Evolutionary conservation across 2,797 vertebrate genomes (phyloP), one percentile per base, ranked within the genome.

Genomic region (Sparidentex hasta): DNA sequence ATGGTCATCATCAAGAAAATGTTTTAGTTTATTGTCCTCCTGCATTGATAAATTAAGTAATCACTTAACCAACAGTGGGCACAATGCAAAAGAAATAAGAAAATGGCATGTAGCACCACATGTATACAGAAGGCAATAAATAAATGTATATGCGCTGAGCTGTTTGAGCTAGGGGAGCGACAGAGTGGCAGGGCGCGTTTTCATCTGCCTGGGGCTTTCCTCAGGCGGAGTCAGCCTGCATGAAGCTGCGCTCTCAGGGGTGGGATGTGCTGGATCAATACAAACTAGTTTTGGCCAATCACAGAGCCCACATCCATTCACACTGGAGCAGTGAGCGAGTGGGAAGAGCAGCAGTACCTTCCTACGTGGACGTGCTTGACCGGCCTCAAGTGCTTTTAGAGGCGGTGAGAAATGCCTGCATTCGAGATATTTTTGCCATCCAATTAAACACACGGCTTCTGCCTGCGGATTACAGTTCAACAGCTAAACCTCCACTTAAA

Each of bases 201-300:
- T 65, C 79, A 78, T 83, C 65, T 81, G 81, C 73, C 74, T 69
- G 20, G 66, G 83, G 85, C 86, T 71, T 84, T 88, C 83, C 68
- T 85, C 62, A 65, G 85, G 87, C 83, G 44, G 74, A 85, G 80
- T 81, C 81, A 85, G 57, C 71, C 78, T 81, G 84, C 90, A 86
- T 81, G 80, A 86, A 87, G 90, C 85, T 57, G 48, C 2, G 13
- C 78, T 92, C 89, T 87, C 78, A 46, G 51, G 77, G 90, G 87
- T 80, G 81, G 84, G 83, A 84, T 87, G 85, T 73, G 59, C 71
- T 55, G 80, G 86, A 93, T 92, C 92, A 81, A 93, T 94, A 88
- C 64, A 78, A 85, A 74, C 63, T 2, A 65, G 69, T 69, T 85
- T 73, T 27, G 74, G 82, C 91, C 84, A 90, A 92, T 92, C 90